Evolutionary conservation across 1,140 invertebrate species (phyloP).

Genomic region (Hycleus phaleratus): DNA sequence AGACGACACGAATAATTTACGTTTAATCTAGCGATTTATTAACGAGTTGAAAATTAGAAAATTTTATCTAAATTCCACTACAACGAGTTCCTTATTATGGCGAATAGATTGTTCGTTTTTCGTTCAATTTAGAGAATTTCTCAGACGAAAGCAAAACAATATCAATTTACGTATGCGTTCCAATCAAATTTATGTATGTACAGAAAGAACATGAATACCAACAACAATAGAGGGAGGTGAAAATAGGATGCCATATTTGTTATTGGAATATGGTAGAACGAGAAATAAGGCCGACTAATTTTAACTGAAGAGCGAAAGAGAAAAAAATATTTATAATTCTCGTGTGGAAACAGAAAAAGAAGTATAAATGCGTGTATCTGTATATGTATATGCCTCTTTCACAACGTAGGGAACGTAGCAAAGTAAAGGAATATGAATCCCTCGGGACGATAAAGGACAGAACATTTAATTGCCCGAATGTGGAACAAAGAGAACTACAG

Average conservation of each 20-base stretch:
- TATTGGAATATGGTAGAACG: conserved; percentile 3
- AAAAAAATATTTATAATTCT: conserved; percentile 34
- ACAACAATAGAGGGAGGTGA: neutral
- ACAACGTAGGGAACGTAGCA: conserved; percentile 12
- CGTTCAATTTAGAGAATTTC: conserved; percentile 8
- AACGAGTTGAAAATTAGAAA: too few relatives aligned
- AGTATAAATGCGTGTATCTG: conserved; percentile 6
- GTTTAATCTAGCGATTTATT: too few relatives aligned
- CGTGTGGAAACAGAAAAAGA: conserved; percentile 26
- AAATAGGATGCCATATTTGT: conserved; percentile 6
- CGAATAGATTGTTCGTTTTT: neutral
- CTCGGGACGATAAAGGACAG: conserved; percentile 28
- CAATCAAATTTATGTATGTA: conserved; percentile 10
- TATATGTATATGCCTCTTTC: conserved; percentile 14
- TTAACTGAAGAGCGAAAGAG: conserved; percentile 21
- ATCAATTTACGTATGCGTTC: conserved; percentile 16
- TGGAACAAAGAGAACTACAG: conserved; percentile 21
- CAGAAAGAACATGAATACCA: neutral
- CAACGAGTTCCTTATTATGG: too few relatives aligned
- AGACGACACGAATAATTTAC: conserved; percentile 13
- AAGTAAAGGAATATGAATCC: conserved; percentile 29
- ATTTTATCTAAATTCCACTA: too few relatives aligned
- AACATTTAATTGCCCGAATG: conserved; percentile 28
- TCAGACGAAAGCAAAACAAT: conserved; percentile 11
- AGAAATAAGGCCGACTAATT: conserved; percentile 30